These are phyloP conservation scores for Lasiurus cinereus DNA, from an alignment of 2,113 vertebrate genomes.

Conservation along the genomic window DNA sequence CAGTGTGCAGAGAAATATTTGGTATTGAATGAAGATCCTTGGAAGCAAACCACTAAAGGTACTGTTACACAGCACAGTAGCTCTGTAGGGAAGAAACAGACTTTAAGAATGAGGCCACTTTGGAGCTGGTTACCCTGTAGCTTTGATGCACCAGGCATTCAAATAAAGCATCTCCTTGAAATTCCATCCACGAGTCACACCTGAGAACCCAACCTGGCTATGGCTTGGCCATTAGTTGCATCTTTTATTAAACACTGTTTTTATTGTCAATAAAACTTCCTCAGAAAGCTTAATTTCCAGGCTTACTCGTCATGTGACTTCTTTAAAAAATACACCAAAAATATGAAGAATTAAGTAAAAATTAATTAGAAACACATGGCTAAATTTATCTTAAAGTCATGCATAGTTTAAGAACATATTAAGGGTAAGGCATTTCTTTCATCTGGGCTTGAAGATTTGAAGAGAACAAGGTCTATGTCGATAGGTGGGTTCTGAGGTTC, in stretches of 20 bases:
- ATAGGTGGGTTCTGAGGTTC: not conserved
- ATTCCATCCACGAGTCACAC: not conserved
- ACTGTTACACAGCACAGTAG: not conserved
- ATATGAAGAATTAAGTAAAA: conserved; percentile 66
- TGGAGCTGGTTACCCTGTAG: not conserved
- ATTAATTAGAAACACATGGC: conserved; percentile 75
- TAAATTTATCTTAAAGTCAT: conserved; percentile 50
- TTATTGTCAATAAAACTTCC: conserved; percentile 29
- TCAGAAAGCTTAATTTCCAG: conserved; percentile 24
- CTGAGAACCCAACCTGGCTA: not conserved
- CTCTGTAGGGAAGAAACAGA: not conserved
- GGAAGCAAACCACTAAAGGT: not conserved
- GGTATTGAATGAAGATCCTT: not conserved
- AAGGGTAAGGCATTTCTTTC: conserved; percentile 7
- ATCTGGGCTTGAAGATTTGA: not conserved
- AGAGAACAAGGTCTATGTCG: not conserved
- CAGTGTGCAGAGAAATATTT: not conserved
- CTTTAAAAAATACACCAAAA: not conserved
- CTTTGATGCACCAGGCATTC: not conserved
- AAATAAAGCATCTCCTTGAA: conserved; percentile 20
- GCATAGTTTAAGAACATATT: conserved; percentile 8
- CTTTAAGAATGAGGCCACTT: not conserved
- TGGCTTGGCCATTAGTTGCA: not conserved
- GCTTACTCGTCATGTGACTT: conserved; percentile 27
- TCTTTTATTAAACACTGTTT: conserved; percentile 11